phyloP scores from a whole-genome alignment of 2,113 vertebrate species.

The Mus musculus region GRCm39 chr9:83989501-83990000 shows the following conservation, averaged over 20 bases:
- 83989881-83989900: slow-evolving; percentile 16
- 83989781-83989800: neutral
- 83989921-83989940: slow-evolving; percentile 45
- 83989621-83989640: neutral
- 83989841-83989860: neutral
- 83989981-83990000: slow-evolving; percentile 18
- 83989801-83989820: neutral
- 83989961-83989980: slow-evolving; percentile 42
- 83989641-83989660: neutral
- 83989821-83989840: neutral
- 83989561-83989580: neutral
- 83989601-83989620: neutral
- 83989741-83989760: neutral
- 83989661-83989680: neutral
- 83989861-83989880: slow-evolving; percentile 2
- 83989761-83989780: neutral
- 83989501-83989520: neutral
- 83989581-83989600: neutral
- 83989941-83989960: neutral
- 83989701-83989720: neutral
- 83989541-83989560: neutral
- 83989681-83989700: neutral
- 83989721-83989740: neutral
- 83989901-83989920: neutral
- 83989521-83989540: neutral